Base-by-base conservation (phyloP, 2,888 invertebrate genomes). In the Andrena bucephala region DNA sequence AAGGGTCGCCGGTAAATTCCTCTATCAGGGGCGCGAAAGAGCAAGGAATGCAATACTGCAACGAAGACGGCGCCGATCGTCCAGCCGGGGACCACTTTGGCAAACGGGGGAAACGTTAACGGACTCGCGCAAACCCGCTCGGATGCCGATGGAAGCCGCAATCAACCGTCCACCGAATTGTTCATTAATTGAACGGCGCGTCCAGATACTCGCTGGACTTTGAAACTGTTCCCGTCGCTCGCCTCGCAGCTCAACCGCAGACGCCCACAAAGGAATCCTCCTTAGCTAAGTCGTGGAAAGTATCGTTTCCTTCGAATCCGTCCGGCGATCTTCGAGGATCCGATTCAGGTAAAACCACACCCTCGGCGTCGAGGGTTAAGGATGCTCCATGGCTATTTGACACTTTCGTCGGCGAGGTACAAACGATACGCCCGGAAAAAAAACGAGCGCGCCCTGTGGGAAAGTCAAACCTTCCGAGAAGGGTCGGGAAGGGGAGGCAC, bases 331-430 rank as follows among this genome's bases (percentile, higher is more conserved):
- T 31, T 88, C 85, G 77, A 76, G 80, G 85, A 90, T 91, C 87
- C 90, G 90, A 89, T 89, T 73, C 89, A 90, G 89, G 88, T 91
- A 85, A 87, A 86, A 89, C 24, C 89, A 90, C 84, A 89, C 87
- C 89, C 89, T 82, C 77, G 31, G 33, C 33, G 48, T 36, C 16
- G 27, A 24, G 29, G 67, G 8, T 16, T 36, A 36, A 67, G 67
- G 67, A 77, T 62, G 67, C 33, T 42, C 48, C 52, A 31, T n/a
- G 36, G 31, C 65, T 52, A 48, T 74, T 77, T 75, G 33, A 54
- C 77, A 82, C 66, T 60, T 50, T n/a, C 20, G 77, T 50, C 77
- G 72, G 63, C 13, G 13, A 7, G 70, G 66, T 75, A 75, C 81
- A 82, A 82, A 85, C 71, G 65, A 71, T 50, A 60, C 62, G 63